A percentile compares a stretch with the other conserved stretches of the same genome.
Evolutionary conservation across 1,140 invertebrate species (phyloP).

Genomic region (Calephelis virginiensis): DNA sequence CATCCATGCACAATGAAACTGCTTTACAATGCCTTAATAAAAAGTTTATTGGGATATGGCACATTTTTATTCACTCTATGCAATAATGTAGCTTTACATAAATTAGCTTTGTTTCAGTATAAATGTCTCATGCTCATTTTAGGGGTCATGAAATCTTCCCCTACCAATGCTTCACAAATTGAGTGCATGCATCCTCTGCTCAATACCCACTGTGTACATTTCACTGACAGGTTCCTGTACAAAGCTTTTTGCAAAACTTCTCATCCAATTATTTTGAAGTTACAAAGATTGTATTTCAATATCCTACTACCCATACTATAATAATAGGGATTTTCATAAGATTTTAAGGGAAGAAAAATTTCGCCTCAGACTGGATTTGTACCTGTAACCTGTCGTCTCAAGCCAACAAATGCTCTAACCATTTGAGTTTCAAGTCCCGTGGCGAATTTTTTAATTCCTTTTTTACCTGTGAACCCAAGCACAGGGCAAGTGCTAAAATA

Average conservation of each 20-base stretch:
- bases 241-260: too few species aligned
- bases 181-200: not conserved
- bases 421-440: too few species aligned
- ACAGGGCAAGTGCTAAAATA: too few species aligned
- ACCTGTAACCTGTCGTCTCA: too few species aligned
- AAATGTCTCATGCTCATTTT: not conserved
- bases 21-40: too few species aligned
- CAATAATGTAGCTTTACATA: not conserved
- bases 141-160: not conserved
- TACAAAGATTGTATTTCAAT: too few species aligned
- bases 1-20: slow-evolving; percentile 26
- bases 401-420: too few species aligned
- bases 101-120: not conserved
- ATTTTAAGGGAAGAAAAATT: not conserved
- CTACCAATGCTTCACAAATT: not conserved
- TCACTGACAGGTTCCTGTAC: not conserved
- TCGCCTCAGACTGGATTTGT: too few species aligned
- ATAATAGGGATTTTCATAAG: not conserved
- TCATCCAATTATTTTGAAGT: too few species aligned
- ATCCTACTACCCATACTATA: too few species aligned
- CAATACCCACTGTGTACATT: not conserved
- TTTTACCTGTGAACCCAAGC: too few species aligned
- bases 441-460: too few species aligned
- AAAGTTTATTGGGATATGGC: slow-evolving; percentile 24
- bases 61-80: not conserved